Evolutionary conservation across 2,113 vertebrate genomes (phyloP), one percentile per base, ranked within the genome.

Genomic region (Oncorhynchus tshawytscha): DNA sequence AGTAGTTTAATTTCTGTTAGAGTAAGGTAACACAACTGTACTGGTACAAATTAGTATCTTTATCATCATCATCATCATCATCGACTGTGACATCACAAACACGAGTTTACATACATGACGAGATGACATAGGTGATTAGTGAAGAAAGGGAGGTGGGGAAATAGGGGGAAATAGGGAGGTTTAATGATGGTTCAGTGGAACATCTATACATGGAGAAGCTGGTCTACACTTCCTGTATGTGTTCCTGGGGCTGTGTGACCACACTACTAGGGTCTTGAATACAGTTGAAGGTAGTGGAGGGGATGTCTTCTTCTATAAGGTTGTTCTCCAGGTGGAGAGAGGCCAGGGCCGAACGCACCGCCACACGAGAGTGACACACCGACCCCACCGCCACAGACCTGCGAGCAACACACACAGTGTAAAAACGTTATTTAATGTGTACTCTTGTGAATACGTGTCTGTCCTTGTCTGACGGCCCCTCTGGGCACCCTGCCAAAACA

Each of bases 271-370:
- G 72, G 51, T 91, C 81, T 6, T 22, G 73, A 57, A 95, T 88
- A 67, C 94, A 96, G 77, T 89, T 93, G 77, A 96, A 94, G 70
- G 94, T 80, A 0, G 83, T 88, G 1, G 89, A 86, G 0, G 86
- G 91, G 75, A 94, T 92, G n/a, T 78, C 34, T 82, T 83, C 8
- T 5, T 94, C 85, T 15, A 94, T 91, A 62, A 92, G 84, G 78
- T 95, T 95, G 82, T 95, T 93, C 87, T 95, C 95, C 81, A 96
- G 90, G 82, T 92, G 93, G 16, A 93, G 82, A 1, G 90, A 90
- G 75, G 91, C 76, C 86, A 95, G 88, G 2, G 78, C 89, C 51
- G 94, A 95, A 48, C 89, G 76, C 66, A 87, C 92, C 6, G 87
- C 76, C 71, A 91, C 88, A 15, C 62, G 71, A 0, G 89, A 92